Base-by-base conservation (phyloP, 2,888 invertebrate species). In the Rotaria socialis region DNA sequence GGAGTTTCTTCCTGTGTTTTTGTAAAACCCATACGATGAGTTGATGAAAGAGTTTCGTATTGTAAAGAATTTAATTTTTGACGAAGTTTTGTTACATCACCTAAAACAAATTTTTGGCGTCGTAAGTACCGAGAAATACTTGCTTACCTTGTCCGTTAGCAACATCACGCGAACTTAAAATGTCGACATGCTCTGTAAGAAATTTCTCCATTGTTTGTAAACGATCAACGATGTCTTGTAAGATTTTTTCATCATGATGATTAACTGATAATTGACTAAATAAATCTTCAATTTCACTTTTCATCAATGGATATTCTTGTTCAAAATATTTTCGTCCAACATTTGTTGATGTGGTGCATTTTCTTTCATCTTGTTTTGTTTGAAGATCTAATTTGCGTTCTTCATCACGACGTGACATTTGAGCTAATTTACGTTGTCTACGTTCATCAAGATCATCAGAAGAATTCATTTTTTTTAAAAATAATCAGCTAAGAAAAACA, bases 121-220 rank as follows among this genome's bases (percentile, higher is more conserved):
- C 19, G 0, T 24, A 27, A 6, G 4, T 60, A n/a, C 10, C 27
- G 10, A n/a, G 24, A 60, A 60, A 27, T 60, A 10, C 60, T 14
- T 6, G 4, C 0, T 67, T 41, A 67, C 43, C n/a, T 80, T 80
- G 80, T 80, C 47, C 80, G 47, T 80, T 80, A 11, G 80, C 80
- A 43, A 80, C 14, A 47, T 80, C 80, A n/a, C 80, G 80, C n/a
- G 47, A 43, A 80, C 80, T 16, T 80, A 80, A 47, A n/a, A 80
- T 80, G 11, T 80, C 80, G 6, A 80, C 80, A 47, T 80, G 80
- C 24, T 80, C 80, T 4, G 43, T 80, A 47, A 80, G 19, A n/a
- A 80, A 80, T 47, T 80, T 80, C n/a, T 80, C 80, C 80, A 47
- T 80, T 80, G 47, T 47, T 47, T 80, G 80, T 47, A 80, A 47